phyloP scores from a whole-genome alignment of 1,140 invertebrate species.

The Pogonomyrmex californicus region DNA sequence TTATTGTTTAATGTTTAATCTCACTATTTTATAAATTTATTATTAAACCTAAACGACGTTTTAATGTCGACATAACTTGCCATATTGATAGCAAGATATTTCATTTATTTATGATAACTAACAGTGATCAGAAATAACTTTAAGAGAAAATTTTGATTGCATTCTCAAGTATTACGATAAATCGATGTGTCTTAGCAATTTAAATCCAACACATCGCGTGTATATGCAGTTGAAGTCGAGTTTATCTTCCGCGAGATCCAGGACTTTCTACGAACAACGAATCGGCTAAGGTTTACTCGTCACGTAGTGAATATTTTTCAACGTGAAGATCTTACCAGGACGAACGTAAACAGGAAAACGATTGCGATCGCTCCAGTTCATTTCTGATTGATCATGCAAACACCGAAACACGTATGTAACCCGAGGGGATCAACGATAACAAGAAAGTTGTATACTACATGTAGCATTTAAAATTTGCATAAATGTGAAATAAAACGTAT shows the following conservation, averaged over 20 bases:
- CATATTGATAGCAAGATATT: neutral
- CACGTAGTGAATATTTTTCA: slow-evolving; percentile 55
- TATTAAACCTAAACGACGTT: neutral
- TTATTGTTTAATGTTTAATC: neutral
- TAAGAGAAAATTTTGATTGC: neutral
- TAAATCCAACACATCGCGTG: slow-evolving; percentile 27
- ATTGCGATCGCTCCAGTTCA: slow-evolving; percentile 46
- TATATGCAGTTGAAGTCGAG: neutral
- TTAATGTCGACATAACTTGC: neutral
- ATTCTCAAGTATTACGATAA: neutral
- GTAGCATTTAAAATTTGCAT: neutral
- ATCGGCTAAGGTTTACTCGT: slow-evolving; percentile 30
- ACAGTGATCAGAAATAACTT: neutral
- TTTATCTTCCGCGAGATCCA: slow-evolving; percentile 42
- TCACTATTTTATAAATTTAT: neutral
- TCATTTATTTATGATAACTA: neutral
- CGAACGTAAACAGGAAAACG: slow-evolving; percentile 47
- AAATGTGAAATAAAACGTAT: neutral
- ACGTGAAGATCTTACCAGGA: slow-evolving; percentile 29
- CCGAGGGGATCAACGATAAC: neutral
- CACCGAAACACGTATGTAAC: slow-evolving; percentile 9
- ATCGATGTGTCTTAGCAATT: slow-evolving; percentile 23
- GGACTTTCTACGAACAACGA: slow-evolving; percentile 29
- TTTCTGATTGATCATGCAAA: slow-evolving; percentile 46
- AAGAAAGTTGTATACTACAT: neutral